These are phyloP conservation scores for Latrodectus elegans DNA, from an alignment of 2,888 invertebrate genomes.

Conservation along the genomic window DNA sequence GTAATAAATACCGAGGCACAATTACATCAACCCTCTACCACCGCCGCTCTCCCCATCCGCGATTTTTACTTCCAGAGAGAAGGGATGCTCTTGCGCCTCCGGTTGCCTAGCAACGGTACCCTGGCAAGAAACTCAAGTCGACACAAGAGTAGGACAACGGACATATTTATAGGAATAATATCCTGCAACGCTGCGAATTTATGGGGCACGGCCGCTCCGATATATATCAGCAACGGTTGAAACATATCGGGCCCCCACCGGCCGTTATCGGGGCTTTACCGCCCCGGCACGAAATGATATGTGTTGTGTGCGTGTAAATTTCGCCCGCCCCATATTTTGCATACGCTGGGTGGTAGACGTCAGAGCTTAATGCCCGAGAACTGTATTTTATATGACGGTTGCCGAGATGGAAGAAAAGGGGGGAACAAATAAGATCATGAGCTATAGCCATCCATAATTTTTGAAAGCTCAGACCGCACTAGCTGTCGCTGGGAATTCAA, in stretches of 20 bases:
- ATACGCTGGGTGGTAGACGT: conserved; percentile 66
- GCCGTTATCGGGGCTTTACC: conserved; percentile 65
- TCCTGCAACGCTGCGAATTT: conserved; percentile 66
- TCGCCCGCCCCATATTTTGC: conserved; percentile 69
- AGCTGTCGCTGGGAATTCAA: conserved; percentile 5
- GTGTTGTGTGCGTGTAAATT: conserved; percentile 70
- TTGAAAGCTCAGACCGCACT: conserved; percentile 58
- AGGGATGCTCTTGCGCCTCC: conserved; percentile 61
- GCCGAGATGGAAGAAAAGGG: conserved; percentile 64
- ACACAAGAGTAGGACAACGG: conserved; percentile 66
- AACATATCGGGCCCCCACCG: conserved; percentile 68
- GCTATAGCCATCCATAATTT: conserved; percentile 67
- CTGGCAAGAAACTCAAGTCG: conserved; percentile 68
- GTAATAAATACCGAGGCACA: conserved; percentile 68
- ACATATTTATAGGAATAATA: conserved; percentile 70
- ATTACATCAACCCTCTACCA: conserved; percentile 64
- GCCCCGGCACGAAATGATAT: conserved; percentile 65
- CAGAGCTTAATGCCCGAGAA: conserved; percentile 68
- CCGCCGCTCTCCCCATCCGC: conserved; percentile 11
- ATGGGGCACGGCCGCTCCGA: conserved; percentile 66
- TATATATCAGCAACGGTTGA: conserved; percentile 69
- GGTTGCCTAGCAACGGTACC: conserved; percentile 54
- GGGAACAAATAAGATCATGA: conserved; percentile 69
- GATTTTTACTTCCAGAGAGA: conserved; percentile 32
- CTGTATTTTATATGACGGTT: conserved; percentile 69